Conservation (phyloP, 2,888 invertebrate genomes). For the Drosophila macrospina region DNA sequence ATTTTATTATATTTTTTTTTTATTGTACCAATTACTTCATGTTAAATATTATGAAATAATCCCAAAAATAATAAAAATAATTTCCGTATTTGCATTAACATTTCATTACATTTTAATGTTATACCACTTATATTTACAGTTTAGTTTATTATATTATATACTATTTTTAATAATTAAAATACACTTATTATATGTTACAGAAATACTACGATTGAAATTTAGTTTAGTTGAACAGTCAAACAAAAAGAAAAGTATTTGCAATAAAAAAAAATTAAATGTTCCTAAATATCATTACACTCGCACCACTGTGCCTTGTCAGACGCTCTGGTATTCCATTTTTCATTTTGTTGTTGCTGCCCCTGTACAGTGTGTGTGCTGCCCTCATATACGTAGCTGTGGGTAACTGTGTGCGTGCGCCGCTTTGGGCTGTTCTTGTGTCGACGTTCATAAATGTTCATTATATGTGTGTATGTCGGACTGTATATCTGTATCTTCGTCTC, state of each 20-base stretch:
- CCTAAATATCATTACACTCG: background rate
- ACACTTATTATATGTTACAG: too few species aligned
- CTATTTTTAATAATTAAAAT: too few species aligned
- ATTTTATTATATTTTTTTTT: too few species aligned
- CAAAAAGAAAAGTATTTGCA: background rate
- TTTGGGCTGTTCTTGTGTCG: conserved; percentile 60
- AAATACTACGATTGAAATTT: too few species aligned
- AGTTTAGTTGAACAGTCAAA: background rate
- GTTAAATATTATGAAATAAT: background rate
- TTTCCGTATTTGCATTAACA: too few species aligned
- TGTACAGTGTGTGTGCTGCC: conserved; percentile 27
- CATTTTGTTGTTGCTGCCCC: conserved; percentile 66
- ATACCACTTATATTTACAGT: too few species aligned
- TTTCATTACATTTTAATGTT: too few species aligned
- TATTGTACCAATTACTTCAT: too few species aligned
- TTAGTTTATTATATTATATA: background rate
- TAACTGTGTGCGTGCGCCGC: conserved; percentile 48
- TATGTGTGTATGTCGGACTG: conserved; percentile 24
- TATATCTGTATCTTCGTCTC: conserved; percentile 28
- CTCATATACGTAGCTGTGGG: conserved; percentile 13
- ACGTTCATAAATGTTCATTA: conserved; percentile 46
- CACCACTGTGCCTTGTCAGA: conserved; percentile 60
- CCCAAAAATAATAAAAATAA: background rate
- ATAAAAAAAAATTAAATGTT: background rate
- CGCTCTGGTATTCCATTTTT: conserved; percentile 71